Evolutionary conservation across 2,888 invertebrate species (phyloP).

Genomic region (Metacarcinus magister): DNA sequence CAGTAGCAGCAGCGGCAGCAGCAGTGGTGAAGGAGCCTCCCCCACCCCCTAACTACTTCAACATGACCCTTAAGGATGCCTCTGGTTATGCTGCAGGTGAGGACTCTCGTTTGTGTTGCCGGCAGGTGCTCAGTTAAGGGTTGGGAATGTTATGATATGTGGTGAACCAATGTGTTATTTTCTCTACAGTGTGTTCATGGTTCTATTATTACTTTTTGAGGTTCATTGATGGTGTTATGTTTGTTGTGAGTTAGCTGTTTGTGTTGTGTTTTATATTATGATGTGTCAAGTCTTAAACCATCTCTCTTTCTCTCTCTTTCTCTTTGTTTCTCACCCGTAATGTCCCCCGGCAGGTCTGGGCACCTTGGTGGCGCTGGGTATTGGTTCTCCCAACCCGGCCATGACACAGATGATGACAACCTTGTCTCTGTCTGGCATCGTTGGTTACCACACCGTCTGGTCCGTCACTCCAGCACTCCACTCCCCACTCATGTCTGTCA

Average conservation of each 20-base stretch:
- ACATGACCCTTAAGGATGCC: conserved; percentile 89
- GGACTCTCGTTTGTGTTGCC: neutral
- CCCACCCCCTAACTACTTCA: conserved; percentile 88
- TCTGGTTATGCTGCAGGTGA: conserved; percentile 89
- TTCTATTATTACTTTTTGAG: neutral
- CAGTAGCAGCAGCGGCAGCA: conserved; percentile 85
- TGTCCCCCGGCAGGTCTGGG: conserved; percentile 87
- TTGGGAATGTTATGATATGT: neutral
- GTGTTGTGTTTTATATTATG: no score
- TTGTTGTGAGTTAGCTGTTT: neutral
- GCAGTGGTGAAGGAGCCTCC: conserved; percentile 83
- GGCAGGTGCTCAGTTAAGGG: conserved; percentile 37
- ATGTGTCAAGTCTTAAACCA: no score
- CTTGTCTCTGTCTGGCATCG: conserved; percentile 92
- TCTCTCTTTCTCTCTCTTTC: neutral
- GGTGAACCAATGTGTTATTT: neutral
- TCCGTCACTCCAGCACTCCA: conserved; percentile 95
- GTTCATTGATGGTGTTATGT: neutral
- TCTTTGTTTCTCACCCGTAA: neutral
- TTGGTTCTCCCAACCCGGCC: conserved; percentile 92
- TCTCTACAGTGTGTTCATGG: no score
- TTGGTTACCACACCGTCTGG: conserved; percentile 95
- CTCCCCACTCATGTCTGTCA: conserved; percentile 96
- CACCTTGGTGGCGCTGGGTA: conserved; percentile 89
- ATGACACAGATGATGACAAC: conserved; percentile 95